Base-by-base conservation (phyloP, 2,113 vertebrate genomes). In the Myotis yumanensis region DNA sequence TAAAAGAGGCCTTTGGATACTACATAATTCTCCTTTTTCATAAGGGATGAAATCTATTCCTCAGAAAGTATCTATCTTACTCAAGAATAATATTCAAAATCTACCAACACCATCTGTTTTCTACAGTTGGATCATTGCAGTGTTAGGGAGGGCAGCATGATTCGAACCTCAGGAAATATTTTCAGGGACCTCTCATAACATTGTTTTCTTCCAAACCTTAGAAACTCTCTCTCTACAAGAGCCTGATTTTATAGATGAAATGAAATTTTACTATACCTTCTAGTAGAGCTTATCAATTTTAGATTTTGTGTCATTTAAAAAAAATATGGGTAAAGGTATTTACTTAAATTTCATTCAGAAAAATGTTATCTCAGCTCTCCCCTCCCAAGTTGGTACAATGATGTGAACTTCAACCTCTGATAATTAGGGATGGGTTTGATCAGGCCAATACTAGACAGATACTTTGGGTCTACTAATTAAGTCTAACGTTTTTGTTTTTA, bases 71-170 rank as follows among this genome's bases (percentile, higher is more conserved):
- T 66, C 43, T 88, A 30, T 43, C 48, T 75, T 85, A 32, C 54
- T 96, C 59, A 79, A 72, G 62, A 84, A 79, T 66, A 91, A 94
- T 54, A 88, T 77, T 54, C 18, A 66, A 91, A 89, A 18, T 25
- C 43, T 59, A 57, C 28, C 71, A 83, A 94, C 30, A 83, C 17
- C 32, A 91, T 11, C 11, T 57, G 30, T 79, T 94, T 81, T 88
- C 46, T 40, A 69, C 32, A 89, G 37, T 1, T 81, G 22, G 51
- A 69, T 69, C 25, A 48, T n/a, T 72, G n/a, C 16, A 40, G 20
- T 40, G 71, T 48, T 30, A 75, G 37, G 25, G 72, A 48, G 25
- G 28, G 18, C 5, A 9, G 32, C 28, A 57, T 4, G 2, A n/a
- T n/a, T 85, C 14, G 20, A 12, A 14, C 59, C n/a, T 91, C 37